Percentiles rank a stretch among this genome's conserved stretches.
These are phyloP conservation scores for Numenius phaeopus DNA, from an alignment of 2,797 vertebrate genomes.

Conservation along the genomic window DNA sequence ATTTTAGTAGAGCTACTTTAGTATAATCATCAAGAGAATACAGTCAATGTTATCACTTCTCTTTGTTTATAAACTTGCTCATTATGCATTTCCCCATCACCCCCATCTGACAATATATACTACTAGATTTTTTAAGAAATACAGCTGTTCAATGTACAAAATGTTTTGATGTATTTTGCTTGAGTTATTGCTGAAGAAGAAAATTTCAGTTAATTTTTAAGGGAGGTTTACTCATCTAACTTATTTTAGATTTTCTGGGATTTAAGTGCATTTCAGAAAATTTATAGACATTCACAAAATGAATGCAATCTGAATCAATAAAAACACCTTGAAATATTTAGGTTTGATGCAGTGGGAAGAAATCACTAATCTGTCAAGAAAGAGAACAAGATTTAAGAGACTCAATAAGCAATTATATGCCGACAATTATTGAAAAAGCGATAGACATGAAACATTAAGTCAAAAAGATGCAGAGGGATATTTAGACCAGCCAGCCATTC, in stretches of 20 bases:
- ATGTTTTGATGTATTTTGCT: background rate
- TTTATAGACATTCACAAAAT: slow-evolving; percentile 30
- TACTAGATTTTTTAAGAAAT: slow-evolving; percentile 12
- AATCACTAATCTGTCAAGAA: slow-evolving; percentile 30
- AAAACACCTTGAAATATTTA: slow-evolving; percentile 57
- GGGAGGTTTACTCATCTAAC: background rate
- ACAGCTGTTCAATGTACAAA: slow-evolving; percentile 25
- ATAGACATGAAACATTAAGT: slow-evolving; percentile 33
- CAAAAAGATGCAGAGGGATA: slow-evolving; percentile 28
- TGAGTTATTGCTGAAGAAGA: background rate
- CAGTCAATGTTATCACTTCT: background rate
- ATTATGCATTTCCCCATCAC: background rate
- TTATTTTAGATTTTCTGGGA: background rate
- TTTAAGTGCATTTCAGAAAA: slow-evolving; percentile 17
- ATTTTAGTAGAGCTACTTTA: slow-evolving; percentile 13
- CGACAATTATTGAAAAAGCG: slow-evolving; percentile 8
- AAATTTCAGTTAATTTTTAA: background rate
- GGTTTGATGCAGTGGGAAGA: background rate
- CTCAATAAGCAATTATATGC: slow-evolving; percentile 11
- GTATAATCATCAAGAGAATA: background rate
- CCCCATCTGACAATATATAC: background rate
- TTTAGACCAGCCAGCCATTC: slow-evolving; percentile 17
- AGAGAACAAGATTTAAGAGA: slow-evolving; percentile 40
- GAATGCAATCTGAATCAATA: slow-evolving; percentile 26
- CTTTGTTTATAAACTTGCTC: slow-evolving; percentile 6